Conservation (phyloP, 2,888 invertebrate genomes). For the Aphidoletes aphidimyza region DNA sequence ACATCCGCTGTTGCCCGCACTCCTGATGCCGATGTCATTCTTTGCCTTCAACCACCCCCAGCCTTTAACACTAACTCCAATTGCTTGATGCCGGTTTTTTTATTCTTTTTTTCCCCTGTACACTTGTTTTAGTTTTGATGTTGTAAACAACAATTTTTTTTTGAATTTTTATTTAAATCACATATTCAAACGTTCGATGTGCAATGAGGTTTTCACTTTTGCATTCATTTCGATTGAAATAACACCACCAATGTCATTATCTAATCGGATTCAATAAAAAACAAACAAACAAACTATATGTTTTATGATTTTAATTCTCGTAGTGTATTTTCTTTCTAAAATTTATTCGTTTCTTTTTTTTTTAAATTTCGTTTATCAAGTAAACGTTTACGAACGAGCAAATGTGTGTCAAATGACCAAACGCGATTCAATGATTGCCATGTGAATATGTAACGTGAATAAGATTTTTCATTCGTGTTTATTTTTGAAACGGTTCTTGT, state of each 20-base stretch:
- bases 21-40: constrained; percentile 56
- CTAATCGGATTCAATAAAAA: too few species aligned
- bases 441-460: neutral
- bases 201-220: neutral
- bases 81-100: neutral
- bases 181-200: neutral
- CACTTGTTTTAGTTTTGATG: neutral
- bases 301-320: too few species aligned
- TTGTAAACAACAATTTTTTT: neutral
- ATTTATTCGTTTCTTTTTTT: too few species aligned
- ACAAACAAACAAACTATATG: too few species aligned
- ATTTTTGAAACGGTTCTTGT: neutral
- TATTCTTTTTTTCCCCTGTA: neutral
- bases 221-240: neutral
- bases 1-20: constrained; percentile 59
- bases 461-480: neutral
- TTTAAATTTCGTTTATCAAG: too few species aligned
- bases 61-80: neutral
- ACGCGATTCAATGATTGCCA: too few species aligned
- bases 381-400: too few species aligned
- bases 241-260: too few species aligned
- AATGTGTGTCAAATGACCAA: constrained; percentile 10
- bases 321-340: too few species aligned
- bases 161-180: too few species aligned
- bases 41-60: constrained; percentile 1